Conservation (phyloP, 2,888 invertebrate genomes). For the Spisula solida region DNA sequence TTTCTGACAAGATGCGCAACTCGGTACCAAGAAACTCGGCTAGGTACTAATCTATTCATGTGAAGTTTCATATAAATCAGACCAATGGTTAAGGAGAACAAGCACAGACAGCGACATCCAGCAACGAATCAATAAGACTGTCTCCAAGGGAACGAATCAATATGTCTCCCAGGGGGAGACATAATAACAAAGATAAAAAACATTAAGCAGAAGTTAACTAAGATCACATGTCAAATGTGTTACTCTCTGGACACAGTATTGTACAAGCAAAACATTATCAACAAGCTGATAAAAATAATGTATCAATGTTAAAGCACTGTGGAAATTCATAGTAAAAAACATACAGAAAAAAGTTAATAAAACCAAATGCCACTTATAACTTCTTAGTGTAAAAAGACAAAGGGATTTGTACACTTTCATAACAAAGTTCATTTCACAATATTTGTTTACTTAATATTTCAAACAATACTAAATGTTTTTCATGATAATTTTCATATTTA, state of each 20-base stretch:
- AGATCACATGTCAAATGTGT: not conserved
- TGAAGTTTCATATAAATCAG: too few species aligned
- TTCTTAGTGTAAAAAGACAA: not conserved
- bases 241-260: not conserved
- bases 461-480: not conserved
- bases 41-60: too few species aligned
- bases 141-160: too few species aligned
- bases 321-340: not conserved
- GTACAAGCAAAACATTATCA: not conserved
- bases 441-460: not conserved
- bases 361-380: not conserved
- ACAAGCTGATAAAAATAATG: not conserved
- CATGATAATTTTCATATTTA: not conserved
- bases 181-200: too few species aligned
- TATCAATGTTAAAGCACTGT: not conserved
- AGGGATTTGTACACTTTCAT: not conserved
- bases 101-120: too few species aligned
- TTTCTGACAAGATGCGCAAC: too few species aligned
- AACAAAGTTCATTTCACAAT: not conserved
- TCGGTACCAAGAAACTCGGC: too few species aligned
- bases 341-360: not conserved
- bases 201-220: too few species aligned
- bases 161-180: too few species aligned
- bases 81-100: too few species aligned
- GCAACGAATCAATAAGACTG: too few species aligned